Evolutionary conservation across 1,140 invertebrate genomes (phyloP).

Genomic region (Drosophila aff.): DNA sequence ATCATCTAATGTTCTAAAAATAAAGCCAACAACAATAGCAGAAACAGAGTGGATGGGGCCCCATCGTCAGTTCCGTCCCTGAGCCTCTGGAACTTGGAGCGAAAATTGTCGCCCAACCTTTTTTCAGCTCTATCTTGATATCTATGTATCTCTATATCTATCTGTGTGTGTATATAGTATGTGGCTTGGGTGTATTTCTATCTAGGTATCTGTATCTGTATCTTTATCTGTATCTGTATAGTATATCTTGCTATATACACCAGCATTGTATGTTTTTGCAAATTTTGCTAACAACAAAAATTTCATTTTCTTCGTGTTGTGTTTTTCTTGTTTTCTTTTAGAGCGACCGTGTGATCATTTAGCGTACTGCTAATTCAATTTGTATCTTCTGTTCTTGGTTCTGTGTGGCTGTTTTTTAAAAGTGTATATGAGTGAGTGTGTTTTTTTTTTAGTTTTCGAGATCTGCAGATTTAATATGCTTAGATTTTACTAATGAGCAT

Average conservation of each 20-base stretch:
- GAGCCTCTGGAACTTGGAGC: conserved; percentile 53
- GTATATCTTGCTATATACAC: conserved; percentile 33
- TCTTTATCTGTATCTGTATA: conserved; percentile 40
- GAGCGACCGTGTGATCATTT: conserved; percentile 78
- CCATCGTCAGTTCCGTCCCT: conserved; percentile 35
- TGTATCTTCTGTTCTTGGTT: conserved; percentile 48
- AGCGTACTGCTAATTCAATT: conserved; percentile 79
- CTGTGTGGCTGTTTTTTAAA: conserved; percentile 2
- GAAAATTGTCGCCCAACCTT: conserved; percentile 62
- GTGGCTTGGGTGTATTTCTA: conserved; percentile 25
- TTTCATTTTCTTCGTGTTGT: conserved; percentile 38
- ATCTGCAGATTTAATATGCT: background rate
- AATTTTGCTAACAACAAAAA: conserved; percentile 69
- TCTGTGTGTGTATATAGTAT: conserved; percentile 48
- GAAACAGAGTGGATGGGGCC: conserved; percentile 21
- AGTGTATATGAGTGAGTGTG: conserved; percentile 12
- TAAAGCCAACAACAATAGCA: conserved; percentile 44
- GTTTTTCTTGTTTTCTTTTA: conserved; percentile 65
- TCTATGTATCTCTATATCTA: conserved; percentile 43
- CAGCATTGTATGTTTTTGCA: conserved; percentile 51
- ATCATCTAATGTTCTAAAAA: conserved; percentile 82
- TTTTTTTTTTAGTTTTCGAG: conserved; percentile 24
- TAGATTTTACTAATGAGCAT: background rate
- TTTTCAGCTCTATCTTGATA: conserved; percentile 45
- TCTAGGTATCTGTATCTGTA: conserved; percentile 33